phyloP scores from a whole-genome alignment of 2,797 vertebrate species.

The Silurus aristotelis region DNA sequence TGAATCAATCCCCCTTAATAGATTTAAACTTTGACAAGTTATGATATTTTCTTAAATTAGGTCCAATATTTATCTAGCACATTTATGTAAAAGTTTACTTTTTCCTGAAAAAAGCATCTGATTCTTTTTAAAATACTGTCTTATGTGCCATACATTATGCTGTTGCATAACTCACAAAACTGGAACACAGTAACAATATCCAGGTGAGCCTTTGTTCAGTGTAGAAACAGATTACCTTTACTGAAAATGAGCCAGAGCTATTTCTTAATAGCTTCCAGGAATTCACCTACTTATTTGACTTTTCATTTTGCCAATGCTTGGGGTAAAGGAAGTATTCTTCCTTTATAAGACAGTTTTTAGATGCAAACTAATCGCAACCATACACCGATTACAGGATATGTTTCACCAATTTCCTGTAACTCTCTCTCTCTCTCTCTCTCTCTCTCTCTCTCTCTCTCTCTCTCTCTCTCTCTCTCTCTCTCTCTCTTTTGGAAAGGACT shows the following conservation, averaged over 20 bases:
- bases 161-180: neutral
- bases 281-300: neutral
- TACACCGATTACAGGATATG: neutral
- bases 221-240: neutral
- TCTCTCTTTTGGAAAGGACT: slow-evolving; percentile 60
- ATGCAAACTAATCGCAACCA: neutral
- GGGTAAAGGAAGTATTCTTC: neutral
- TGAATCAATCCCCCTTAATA: neutral
- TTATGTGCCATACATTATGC: neutral
- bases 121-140: neutral
- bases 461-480: neutral
- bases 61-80: neutral
- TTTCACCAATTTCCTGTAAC: too few species aligned
- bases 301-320: neutral
- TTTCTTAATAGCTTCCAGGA: neutral
- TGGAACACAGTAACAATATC: slow-evolving; percentile 7
- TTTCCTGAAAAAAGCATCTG: neutral
- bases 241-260: neutral
- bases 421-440: neutral
- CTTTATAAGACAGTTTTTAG: neutral
- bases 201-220: neutral
- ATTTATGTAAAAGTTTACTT: neutral
- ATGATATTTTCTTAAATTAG: neutral
- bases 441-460: neutral
- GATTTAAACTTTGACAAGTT: neutral